phyloP scores from a whole-genome alignment of 2,797 vertebrate species.

The Catharus ustulatus region DNA sequence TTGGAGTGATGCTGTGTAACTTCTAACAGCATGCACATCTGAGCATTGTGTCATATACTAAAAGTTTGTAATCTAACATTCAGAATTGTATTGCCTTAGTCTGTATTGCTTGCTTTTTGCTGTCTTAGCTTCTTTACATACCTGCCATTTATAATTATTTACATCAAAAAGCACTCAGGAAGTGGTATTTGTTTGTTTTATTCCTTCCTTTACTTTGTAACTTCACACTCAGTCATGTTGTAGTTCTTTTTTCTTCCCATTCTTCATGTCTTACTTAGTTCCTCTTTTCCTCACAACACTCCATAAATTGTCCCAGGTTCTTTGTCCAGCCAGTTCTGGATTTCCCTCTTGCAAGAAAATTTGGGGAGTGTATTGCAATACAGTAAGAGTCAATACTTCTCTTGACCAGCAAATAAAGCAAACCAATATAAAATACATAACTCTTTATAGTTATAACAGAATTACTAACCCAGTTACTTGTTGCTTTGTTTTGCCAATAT shows the following conservation, averaged over 20 bases:
- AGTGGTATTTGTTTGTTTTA: background rate
- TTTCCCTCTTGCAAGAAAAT: background rate
- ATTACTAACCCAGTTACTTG: background rate
- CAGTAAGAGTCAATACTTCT: background rate
- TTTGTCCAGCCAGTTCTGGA: background rate
- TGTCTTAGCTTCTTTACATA: background rate
- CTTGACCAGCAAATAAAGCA: background rate
- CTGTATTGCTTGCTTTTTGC: background rate
- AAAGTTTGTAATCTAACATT: background rate
- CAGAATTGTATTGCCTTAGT: background rate
- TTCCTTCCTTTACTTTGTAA: background rate
- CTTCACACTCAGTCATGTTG: background rate
- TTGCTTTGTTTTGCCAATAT: background rate
- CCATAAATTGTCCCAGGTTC: background rate
- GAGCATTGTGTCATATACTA: background rate
- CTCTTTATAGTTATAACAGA: background rate
- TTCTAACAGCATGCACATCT: background rate
- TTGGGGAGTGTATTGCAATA: background rate
- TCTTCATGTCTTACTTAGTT: background rate
- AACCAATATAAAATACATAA: background rate
- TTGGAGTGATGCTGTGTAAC: background rate
- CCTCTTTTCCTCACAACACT: background rate
- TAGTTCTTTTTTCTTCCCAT: background rate
- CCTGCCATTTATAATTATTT: background rate
- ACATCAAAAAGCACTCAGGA: background rate